Percentiles rank a stretch among this genome's conserved stretches.
Evolutionary conservation across 1,140 invertebrate genomes (phyloP).

Genomic region (Onthophagus taurus): DNA sequence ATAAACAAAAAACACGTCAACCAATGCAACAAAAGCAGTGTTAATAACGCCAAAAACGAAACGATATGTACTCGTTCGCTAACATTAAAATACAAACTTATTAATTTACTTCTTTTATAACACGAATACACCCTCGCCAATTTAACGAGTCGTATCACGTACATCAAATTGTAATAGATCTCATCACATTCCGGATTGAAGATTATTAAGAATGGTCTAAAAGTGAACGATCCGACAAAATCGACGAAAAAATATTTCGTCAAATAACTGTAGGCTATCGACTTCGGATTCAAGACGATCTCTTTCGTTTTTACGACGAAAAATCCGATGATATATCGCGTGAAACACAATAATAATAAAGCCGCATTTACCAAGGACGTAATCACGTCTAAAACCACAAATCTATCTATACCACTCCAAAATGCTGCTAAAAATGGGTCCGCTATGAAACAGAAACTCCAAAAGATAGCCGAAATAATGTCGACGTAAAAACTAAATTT

Average conservation of each 20-base stretch:
- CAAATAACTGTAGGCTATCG: constrained; percentile 13
- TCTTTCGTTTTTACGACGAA: constrained; percentile 13
- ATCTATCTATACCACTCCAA: neutral
- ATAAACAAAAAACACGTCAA: constrained; percentile 14
- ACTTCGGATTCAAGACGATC: constrained; percentile 13
- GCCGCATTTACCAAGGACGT: neutral
- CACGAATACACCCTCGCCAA: constrained; percentile 10
- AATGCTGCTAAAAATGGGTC: constrained; percentile 16
- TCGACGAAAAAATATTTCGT: constrained; percentile 17
- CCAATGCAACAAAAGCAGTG: constrained; percentile 14
- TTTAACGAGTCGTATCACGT: neutral
- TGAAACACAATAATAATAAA: constrained; percentile 10
- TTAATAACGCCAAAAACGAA: constrained; percentile 5
- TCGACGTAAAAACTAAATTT: constrained; percentile 5
- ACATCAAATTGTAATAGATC: constrained; percentile 2
- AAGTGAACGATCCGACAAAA: constrained; percentile 3
- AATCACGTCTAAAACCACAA: neutral
- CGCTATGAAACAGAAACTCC: constrained; percentile 13
- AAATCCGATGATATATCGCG: constrained; percentile 14
- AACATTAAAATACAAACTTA: constrained; percentile 2
- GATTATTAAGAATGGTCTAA: neutral
- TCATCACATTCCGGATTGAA: neutral
- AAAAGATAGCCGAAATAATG: constrained; percentile 9
- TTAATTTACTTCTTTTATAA: neutral
- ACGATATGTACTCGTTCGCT: constrained; percentile 6